phyloP scores from a whole-genome alignment of 2,113 vertebrate species.

The rabbit (Oryctolagus cuniculus) region mOryCun1.1 NC_091437.1:61645501-61646000 shows the following conservation, averaged over 20 bases:
- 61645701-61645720: background rate
- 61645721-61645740: background rate
- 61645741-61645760: background rate
- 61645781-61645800: no score
- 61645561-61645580: rapidly evolving
- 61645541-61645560: no score
- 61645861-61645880: no score
- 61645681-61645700: background rate
- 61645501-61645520: no score
- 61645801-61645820: background rate
- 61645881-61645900: background rate
- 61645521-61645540: background rate
- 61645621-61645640: background rate
- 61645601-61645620: background rate
- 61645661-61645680: background rate
- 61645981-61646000: no score
- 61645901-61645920: background rate
- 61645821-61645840: background rate
- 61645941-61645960: background rate
- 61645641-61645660: background rate
- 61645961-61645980: background rate
- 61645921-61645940: no score
- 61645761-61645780: background rate
- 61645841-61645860: background rate
- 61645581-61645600: background rate